Conservation (phyloP, 2,113 vertebrate species). For the Thalassarche chlororhynchos region DNA sequence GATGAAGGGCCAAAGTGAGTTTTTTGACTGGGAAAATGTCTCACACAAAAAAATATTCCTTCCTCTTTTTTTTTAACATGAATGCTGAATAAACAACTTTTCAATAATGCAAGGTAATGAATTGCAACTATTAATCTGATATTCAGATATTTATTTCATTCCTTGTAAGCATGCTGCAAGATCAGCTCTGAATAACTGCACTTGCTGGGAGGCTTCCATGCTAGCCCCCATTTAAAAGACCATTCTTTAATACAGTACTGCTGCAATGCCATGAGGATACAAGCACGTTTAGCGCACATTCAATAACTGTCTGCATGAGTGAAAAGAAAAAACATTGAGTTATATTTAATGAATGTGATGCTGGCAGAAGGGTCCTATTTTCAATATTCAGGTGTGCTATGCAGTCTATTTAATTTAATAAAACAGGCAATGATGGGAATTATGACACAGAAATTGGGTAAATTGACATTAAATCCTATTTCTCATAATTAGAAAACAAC, state of each 20-base stretch:
- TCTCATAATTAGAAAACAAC: neutral
- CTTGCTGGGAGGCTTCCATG: constrained; percentile 21
- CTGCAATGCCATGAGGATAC: neutral
- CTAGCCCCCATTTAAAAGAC: constrained; percentile 31
- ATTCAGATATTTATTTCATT: constrained; percentile 61
- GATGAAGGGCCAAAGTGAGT: neutral
- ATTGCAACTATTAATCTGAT: constrained; percentile 65
- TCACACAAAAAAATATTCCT: neutral
- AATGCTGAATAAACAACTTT: constrained; percentile 56
- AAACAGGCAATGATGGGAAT: neutral
- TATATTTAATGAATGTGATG: neutral
- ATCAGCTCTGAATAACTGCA: constrained; percentile 60
- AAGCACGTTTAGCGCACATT: neutral
- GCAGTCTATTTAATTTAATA: neutral
- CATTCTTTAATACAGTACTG: constrained; percentile 2
- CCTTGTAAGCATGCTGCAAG: constrained; percentile 44
- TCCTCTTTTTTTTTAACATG: neutral
- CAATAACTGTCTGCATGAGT: constrained; percentile 25
- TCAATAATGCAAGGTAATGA: neutral
- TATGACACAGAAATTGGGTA: neutral
- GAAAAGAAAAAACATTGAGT: neutral
- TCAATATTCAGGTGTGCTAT: neutral
- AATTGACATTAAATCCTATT: neutral
- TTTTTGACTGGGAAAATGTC: neutral
- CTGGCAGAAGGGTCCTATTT: neutral